Percentiles rank a stretch among this genome's conserved stretches.
Conservation (phyloP, 2,888 invertebrate genomes). For the Lymantria dispar region DNA sequence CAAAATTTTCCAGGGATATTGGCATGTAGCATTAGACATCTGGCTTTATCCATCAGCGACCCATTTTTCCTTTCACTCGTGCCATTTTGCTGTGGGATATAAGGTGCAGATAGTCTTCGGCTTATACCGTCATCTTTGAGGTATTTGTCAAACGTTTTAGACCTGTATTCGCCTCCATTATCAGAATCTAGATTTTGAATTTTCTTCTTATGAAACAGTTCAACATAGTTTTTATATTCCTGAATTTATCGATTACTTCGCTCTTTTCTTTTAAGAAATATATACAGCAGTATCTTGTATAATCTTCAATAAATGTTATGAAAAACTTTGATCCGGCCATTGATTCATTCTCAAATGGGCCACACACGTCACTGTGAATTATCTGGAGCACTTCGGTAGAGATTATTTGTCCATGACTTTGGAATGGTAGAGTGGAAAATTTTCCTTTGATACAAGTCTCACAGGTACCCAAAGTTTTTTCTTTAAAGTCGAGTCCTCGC, state of each 20-base stretch:
- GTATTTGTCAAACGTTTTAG: neutral
- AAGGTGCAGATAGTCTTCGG: neutral
- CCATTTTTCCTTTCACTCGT: neutral
- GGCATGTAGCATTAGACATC: neutral
- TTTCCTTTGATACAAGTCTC: conserved; percentile 1
- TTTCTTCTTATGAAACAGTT: neutral
- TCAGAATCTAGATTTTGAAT: neutral
- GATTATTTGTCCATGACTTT: too few species aligned
- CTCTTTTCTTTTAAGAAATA: neutral
- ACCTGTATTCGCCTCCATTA: neutral
- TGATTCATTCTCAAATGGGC: neutral
- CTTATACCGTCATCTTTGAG: neutral
- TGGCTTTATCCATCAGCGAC: neutral
- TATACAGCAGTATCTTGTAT: neutral
- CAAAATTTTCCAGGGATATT: neutral
- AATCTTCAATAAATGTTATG: neutral
- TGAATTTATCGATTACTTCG: neutral
- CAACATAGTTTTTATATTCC: neutral
- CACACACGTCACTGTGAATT: neutral
- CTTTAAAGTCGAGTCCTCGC: neutral
- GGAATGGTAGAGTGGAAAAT: neutral
- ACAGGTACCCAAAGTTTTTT: neutral
- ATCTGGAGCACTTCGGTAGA: neutral
- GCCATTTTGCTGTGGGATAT: neutral
- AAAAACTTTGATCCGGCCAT: neutral